Base-by-base conservation (phyloP, 2,888 invertebrate genomes). In the Orchesella flavescens region DNA sequence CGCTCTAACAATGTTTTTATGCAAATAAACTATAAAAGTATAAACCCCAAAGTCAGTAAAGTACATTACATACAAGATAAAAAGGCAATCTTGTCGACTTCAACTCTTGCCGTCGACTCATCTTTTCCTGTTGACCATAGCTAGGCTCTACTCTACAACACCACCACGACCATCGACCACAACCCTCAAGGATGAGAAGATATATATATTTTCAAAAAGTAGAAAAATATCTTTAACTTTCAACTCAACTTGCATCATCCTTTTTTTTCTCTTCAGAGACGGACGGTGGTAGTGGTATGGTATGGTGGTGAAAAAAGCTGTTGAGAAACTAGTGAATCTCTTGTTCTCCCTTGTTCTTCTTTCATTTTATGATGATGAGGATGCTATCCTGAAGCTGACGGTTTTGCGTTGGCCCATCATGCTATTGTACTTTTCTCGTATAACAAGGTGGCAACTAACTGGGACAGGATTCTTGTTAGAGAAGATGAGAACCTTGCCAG, bases 191-290 rank as follows among this genome's bases (percentile, higher is more conserved):
- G 53, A 53, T 15, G 15, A 53, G 17, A 53, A 23, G 17, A 63
- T 43, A 73, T 72, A 73, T 72, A 73, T 73, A 66, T 74, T 21
- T 24, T 9, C 17, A 57, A 73, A 73, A 80, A 44, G 23, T 13
- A 53, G 44, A 80, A 73, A 80, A 80, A 63, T 69, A 17, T 46
- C 46, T 46, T 68, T 49, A 43, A n/a, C n/a, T n/a, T n/a, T n/a
- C n/a, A n/a, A n/a, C n/a, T n/a, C n/a, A n/a, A n/a, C n/a, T n/a
- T n/a, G n/a, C n/a, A n/a, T 43, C 53, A 61, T 63, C 21, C 55
- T 17, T 17, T 66, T n/a, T 57, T 44, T 75, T 34, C 68, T 65
- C 68, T 24, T 69, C 69, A 66, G 75, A 34, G 34, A 34, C 7
- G 34, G 34, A 34, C 34, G 34, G 34, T 34, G 34, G 34, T n/a